Base-by-base conservation (phyloP, 2,113 vertebrate species). In the Amazona guildingii region DNA sequence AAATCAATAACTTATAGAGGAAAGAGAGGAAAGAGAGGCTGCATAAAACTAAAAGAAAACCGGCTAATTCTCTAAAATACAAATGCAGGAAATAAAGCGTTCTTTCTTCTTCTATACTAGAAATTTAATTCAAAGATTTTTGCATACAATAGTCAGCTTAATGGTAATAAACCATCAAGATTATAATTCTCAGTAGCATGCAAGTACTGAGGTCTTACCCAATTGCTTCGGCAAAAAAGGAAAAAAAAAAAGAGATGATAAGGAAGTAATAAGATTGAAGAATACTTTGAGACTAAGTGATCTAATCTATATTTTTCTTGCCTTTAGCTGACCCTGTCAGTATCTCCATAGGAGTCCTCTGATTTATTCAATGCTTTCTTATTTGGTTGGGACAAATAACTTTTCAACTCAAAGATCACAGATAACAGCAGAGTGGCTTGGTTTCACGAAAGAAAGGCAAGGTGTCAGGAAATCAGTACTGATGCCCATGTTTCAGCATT, bases 1-100 rank as follows among this genome's bases (percentile, higher is more conserved):
- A 93, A 95, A 95, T 94, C 92, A 90, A 95, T 95, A 88, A 95
- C 95, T 97, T 86, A 96, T 69, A 48, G 41, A 11, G 66, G 25
- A 84, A 93, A 86, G 43, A 68, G 48, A 90, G 43, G 55, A 84
- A 93, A 86, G 43, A 68, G 48, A 90, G 43, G 55, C n/a, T 61
- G 8, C 59, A 77, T 79, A 61, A 94, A 94, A 94, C 66, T 70
- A 67, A 86, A 80, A 76, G 39, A 61, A 90, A 77, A 88, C 13
- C 28, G 49, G 48, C 63, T 52, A 83, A 83, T 88, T 29, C 77
- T 88, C 33, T 84, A 46, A 89, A 92, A 95, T 54, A 88, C 17
- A 83, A 93, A 88, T 31, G 31, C 39, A 69, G 75, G 43, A 93
- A 83, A 78, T 88, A 92, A 88, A 94, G 77, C 52, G 82, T 31